A percentile compares a stretch with the other conserved stretches of the same genome.
These are phyloP conservation scores for Xylota segnis DNA, from an alignment of 2,888 invertebrate genomes.

Conservation along the genomic window DNA sequence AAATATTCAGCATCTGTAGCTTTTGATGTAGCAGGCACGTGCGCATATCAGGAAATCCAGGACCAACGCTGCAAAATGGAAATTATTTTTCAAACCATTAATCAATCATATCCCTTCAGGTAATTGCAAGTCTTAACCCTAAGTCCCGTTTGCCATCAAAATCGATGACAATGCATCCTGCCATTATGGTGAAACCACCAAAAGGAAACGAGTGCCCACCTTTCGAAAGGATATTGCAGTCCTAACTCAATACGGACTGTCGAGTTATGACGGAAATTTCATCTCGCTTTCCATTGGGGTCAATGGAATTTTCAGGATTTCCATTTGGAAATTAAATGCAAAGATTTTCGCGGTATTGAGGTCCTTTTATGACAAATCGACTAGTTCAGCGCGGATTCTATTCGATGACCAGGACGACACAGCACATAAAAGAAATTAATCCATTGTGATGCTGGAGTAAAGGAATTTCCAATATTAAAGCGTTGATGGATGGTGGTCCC, in stretches of 20 bases:
- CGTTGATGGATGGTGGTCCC: slow-evolving; percentile 1
- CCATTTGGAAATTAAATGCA: slow-evolving; percentile 31
- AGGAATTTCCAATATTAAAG: slow-evolving; percentile 37
- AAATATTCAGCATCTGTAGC: slow-evolving; percentile 93
- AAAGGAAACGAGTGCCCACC: slow-evolving; percentile 29
- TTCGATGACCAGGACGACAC: slow-evolving; percentile 19
- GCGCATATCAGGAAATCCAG: slow-evolving; percentile 93
- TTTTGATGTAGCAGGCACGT: slow-evolving; percentile 97
- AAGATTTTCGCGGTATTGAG: neutral
- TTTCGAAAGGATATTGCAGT: slow-evolving; percentile 70
- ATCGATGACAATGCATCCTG: slow-evolving; percentile 63
- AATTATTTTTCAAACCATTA: slow-evolving; percentile 55
- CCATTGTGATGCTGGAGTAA: slow-evolving; percentile 15
- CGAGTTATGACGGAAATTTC: slow-evolving; percentile 42
- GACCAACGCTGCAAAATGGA: slow-evolving; percentile 87
- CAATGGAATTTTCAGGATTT: slow-evolving; percentile 47
- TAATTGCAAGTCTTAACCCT: slow-evolving; percentile 53
- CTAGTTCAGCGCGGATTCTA: slow-evolving; percentile 33
- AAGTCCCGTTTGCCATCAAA: slow-evolving; percentile 46
- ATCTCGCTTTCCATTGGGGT: slow-evolving; percentile 22
- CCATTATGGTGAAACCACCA: slow-evolving; percentile 24
- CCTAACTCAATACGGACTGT: slow-evolving; percentile 59
- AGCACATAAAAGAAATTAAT: slow-evolving; percentile 48
- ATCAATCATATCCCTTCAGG: slow-evolving; percentile 57
- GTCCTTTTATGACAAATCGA: slow-evolving; percentile 7